Percentiles rank a stretch among this genome's conserved stretches.
Evolutionary conservation across 2,888 invertebrate genomes (phyloP).

Genomic region (Scaptomyza flava): DNA sequence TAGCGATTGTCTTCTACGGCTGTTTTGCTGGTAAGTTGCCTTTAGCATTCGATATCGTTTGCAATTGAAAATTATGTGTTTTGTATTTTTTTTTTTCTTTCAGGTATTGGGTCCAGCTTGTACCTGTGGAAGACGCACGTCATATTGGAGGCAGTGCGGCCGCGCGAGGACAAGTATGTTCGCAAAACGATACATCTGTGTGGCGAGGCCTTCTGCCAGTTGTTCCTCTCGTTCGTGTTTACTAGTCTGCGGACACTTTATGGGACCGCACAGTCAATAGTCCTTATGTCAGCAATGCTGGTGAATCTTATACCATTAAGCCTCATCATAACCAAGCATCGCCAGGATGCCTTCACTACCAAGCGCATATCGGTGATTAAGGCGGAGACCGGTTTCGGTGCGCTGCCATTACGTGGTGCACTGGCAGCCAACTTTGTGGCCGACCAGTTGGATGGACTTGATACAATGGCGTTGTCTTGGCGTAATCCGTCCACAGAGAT

Average conservation of each 20-base stretch:
- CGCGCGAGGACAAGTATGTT: conserved; percentile 83
- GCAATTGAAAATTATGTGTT: not conserved
- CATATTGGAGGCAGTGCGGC: conserved; percentile 83
- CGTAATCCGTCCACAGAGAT: conserved; percentile 78
- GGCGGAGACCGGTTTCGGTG: conserved; percentile 77
- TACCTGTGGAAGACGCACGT: conserved; percentile 83
- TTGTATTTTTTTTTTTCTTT: not conserved
- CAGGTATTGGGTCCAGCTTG: conserved; percentile 82
- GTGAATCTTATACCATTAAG: conserved; percentile 83
- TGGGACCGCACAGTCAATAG: conserved; percentile 83
- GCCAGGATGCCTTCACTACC: conserved; percentile 81
- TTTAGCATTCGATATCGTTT: not conserved
- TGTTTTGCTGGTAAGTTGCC: conserved; percentile 80
- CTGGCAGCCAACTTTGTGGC: conserved; percentile 71
- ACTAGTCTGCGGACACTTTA: conserved; percentile 83
- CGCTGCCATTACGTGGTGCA: conserved; percentile 75
- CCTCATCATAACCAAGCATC: conserved; percentile 82
- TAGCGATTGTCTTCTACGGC: conserved; percentile 83
- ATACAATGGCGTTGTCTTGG: conserved; percentile 69
- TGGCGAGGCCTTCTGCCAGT: conserved; percentile 84
- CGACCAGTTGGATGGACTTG: conserved; percentile 83
- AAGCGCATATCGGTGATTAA: conserved; percentile 82
- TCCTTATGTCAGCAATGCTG: conserved; percentile 82
- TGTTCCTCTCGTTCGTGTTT: conserved; percentile 83
- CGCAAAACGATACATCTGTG: conserved; percentile 83